Base-by-base conservation (phyloP, 1,140 invertebrate species). In the Lasioglossum albipes region DNA sequence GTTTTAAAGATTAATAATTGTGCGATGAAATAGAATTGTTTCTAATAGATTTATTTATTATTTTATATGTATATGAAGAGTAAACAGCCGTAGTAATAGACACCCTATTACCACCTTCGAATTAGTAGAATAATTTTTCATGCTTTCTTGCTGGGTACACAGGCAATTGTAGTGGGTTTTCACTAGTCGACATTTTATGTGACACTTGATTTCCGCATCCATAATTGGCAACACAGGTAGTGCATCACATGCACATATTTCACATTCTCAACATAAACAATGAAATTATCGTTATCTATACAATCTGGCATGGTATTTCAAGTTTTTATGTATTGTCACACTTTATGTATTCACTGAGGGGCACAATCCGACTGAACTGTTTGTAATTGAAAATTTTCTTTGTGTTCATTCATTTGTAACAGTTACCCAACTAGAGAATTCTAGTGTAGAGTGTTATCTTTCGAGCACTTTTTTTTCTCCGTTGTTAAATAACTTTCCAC, bases 291-390 rank as follows among this genome's bases (percentile, higher is more conserved):
- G 78, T 78, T 42, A 18, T 57, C 27, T 67, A 9, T 68, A 84
- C 68, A 59, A 81, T 49, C 27, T 41, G 45, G 84, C 82, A 85
- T 81, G 84, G 54, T 84, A 42, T 79, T 84, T 49, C 27, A 64
- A 3, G 20, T 79, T 54, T 75, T 7, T 57, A 5, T 31, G 57
- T 45, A 12, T 31, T 18, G 27, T 74, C 18, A 7, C 1, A 49
- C 31, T 18, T 49, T 57, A 16, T 27, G 52, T 57, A 27, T 31
- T 64, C 27, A 41, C 41, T 64, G 42, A 5, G 12, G 9, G 13
- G 18, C 0, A 62, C 3, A 7, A 52, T 13, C 3, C 45, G 10
- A 78, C 13, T 6, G 20, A 64, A 41, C 12, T 22, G 13, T 73
- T 49, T 66, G 31, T 82, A 62, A 66, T 74, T 61, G 36, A 73